A percentile compares a stretch with the other conserved stretches of the same genome.
Evolutionary conservation across 2,113 vertebrate genomes (phyloP).

Genomic region (Micronycteris hirsuta): DNA sequence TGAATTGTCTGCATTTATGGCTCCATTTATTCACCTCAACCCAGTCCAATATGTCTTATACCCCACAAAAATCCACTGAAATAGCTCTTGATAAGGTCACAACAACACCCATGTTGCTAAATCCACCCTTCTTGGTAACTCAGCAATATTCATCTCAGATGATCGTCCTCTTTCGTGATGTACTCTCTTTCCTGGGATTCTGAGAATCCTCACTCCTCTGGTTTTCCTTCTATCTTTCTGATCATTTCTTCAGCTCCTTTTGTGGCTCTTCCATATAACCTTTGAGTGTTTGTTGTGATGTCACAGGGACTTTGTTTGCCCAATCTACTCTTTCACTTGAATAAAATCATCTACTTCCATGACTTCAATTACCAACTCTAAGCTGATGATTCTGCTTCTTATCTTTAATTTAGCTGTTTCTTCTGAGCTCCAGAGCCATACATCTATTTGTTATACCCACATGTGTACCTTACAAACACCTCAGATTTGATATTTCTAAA

Average conservation of each 20-base stretch:
- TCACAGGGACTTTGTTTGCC: not conserved
- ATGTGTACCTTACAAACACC: not conserved
- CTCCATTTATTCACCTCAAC: slow-evolving; percentile 46
- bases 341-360: slow-evolving; percentile 3
- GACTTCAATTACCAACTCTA: not conserved
- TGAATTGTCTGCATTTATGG: slow-evolving; percentile 25
- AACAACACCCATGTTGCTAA: slow-evolving; percentile 29
- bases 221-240: not conserved
- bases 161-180: not conserved
- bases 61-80: slow-evolving; percentile 10
- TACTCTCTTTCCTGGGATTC: not conserved
- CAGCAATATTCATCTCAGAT: slow-evolving; percentile 11
- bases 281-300: slow-evolving; percentile 16
- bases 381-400: not conserved
- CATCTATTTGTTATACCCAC: not conserved
- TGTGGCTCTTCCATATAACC: not conserved
- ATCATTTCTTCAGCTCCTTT: not conserved
- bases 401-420: not conserved
- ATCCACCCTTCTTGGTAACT: slow-evolving; percentile 37
- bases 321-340: not conserved
- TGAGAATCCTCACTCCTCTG: not conserved
- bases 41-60: slow-evolving; percentile 51
- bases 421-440: not conserved
- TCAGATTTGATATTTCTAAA: slow-evolving; percentile 23
- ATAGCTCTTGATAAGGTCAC: slow-evolving; percentile 41